These are phyloP conservation scores for Stomorhina lunata DNA, from an alignment of 2,888 invertebrate species.

Conservation along the genomic window DNA sequence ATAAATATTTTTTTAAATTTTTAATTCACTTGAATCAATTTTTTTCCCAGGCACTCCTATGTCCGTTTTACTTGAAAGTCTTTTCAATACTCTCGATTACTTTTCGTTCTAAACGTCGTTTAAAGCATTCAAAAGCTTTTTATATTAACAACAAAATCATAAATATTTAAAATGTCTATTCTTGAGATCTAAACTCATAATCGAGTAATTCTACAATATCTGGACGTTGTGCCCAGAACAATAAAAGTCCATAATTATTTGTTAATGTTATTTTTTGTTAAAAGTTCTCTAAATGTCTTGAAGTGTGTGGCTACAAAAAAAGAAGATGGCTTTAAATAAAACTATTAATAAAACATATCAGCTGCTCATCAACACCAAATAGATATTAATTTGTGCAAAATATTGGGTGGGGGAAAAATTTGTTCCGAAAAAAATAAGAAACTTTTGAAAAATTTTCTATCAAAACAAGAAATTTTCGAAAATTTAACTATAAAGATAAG, in stretches of 20 bases:
- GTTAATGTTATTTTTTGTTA: conserved; percentile 29
- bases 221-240: neutral
- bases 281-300: conserved; percentile 51
- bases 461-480: too few species aligned
- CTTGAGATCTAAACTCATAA: conserved; percentile 17
- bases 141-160: conserved; percentile 15
- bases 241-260: conserved; percentile 32
- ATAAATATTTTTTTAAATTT: neutral
- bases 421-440: too few species aligned
- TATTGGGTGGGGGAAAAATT: neutral
- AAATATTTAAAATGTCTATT: too few species aligned
- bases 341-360: conserved; percentile 48
- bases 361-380: conserved; percentile 41
- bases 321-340: neutral
- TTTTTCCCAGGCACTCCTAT: conserved; percentile 9
- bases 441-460: too few species aligned
- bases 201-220: neutral
- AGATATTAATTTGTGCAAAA: neutral
- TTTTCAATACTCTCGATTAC: conserved; percentile 46
- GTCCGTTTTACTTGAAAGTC: conserved; percentile 40
- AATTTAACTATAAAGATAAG: too few species aligned
- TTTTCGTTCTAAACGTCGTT: conserved; percentile 34
- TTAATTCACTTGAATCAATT: neutral
- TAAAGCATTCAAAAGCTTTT: conserved; percentile 53
- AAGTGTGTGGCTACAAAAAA: conserved; percentile 16